Evolutionary conservation across 2,888 invertebrate genomes (phyloP).

Genomic region (Trisateles emortualis): DNA sequence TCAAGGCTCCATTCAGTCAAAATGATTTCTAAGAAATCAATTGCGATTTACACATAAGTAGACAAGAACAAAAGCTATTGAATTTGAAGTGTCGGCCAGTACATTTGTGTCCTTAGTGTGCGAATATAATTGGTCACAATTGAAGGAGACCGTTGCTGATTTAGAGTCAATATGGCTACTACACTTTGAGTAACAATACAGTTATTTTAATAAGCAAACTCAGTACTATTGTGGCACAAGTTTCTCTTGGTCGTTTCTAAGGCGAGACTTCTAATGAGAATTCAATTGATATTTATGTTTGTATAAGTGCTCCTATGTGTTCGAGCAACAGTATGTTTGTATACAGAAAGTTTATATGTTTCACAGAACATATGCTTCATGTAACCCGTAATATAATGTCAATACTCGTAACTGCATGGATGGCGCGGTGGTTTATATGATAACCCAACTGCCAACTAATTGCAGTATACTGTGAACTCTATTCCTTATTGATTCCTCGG

Average conservation of each 20-base stretch:
- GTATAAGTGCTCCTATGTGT: constrained; percentile 8
- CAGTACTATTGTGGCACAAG: constrained; percentile 21
- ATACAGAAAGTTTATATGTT: background rate
- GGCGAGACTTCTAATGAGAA: constrained; percentile 8
- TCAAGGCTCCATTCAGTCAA: background rate
- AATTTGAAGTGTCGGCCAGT: constrained; percentile 28
- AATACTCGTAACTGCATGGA: no score
- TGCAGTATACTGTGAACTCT: no score
- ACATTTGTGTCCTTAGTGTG: constrained; percentile 36
- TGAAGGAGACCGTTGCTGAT: constrained; percentile 64
- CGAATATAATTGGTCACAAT: constrained; percentile 75
- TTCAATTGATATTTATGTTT: constrained; percentile 18
- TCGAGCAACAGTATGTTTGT: background rate
- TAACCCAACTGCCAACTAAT: no score
- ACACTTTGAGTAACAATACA: constrained; percentile 51
- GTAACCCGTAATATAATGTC: background rate
- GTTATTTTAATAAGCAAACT: constrained; percentile 40
- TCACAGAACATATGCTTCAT: background rate
- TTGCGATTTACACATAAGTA: constrained; percentile 23
- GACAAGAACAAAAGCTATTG: constrained; percentile 43
- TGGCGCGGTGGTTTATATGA: no score
- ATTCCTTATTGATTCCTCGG: no score
- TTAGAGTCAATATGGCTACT: constrained; percentile 60
- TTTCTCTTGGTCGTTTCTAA: constrained; percentile 17
- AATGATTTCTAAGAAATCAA: constrained; percentile 29